phyloP scores from a whole-genome alignment of 2,113 vertebrate species.

The Syngnathus floridae region DNA sequence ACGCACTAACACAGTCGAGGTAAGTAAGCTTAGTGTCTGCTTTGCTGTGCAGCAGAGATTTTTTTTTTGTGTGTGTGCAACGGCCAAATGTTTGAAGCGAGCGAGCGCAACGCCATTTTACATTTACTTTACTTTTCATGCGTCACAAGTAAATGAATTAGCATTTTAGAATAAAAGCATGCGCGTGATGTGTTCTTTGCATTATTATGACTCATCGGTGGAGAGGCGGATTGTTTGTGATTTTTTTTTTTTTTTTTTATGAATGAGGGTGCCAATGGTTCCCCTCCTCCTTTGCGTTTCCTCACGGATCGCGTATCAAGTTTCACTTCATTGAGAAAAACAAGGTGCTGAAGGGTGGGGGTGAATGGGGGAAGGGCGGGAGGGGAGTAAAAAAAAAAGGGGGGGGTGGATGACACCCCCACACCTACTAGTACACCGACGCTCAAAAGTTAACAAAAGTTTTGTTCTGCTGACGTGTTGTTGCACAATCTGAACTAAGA shows the following conservation, averaged over 20 bases:
- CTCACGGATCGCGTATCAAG: conserved; percentile 66
- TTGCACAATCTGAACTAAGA: neutral
- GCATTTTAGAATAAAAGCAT: neutral
- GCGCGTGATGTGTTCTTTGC: no score
- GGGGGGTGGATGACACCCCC: neutral
- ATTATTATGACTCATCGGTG: conserved; percentile 21
- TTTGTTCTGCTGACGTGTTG: neutral
- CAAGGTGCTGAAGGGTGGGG: conserved; percentile 48
- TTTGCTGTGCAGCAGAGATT: neutral
- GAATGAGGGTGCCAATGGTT: conserved; percentile 62
- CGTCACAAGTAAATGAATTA: neutral
- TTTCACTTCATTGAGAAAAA: conserved; percentile 78
- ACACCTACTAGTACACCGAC: neutral
- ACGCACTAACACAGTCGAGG: conserved; percentile 29
- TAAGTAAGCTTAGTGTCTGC: conserved; percentile 53
- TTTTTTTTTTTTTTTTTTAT: conserved; percentile 55
- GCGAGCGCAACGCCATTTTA: conserved; percentile 66
- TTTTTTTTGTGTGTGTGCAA: conserved; percentile 10
- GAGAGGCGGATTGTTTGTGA: conserved; percentile 33
- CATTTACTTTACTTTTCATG: conserved; percentile 54
- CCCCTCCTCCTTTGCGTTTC: conserved; percentile 28
- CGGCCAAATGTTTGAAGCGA: conserved; percentile 7
- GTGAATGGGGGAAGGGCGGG: conserved; percentile 17
- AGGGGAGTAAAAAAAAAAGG: neutral
- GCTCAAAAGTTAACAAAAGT: neutral